Evolutionary conservation across 2,797 vertebrate genomes (phyloP).

Genomic region (Pseudochromis fuscus): DNA sequence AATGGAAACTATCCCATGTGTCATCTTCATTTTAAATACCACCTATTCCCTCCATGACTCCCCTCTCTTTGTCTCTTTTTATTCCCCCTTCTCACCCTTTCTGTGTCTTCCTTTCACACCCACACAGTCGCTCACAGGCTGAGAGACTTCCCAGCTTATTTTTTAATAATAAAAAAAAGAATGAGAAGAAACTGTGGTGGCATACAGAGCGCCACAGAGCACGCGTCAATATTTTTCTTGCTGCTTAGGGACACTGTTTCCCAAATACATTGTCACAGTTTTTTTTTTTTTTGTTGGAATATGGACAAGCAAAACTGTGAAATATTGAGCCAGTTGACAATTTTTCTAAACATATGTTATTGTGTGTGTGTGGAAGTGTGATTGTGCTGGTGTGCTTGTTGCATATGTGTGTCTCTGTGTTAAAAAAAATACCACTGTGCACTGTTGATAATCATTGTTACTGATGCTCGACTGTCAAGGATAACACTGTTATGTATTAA

Average conservation of each 20-base stretch:
- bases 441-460: conserved; percentile 28
- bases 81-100: conserved; percentile 38
- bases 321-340: conserved; percentile 53
- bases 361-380: conserved; percentile 53
- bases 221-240: conserved; percentile 27
- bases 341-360: conserved; percentile 71
- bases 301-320: conserved; percentile 72
- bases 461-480: conserved; percentile 42
- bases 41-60: conserved; percentile 57
- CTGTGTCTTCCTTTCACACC: conserved; percentile 54
- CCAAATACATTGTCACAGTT: conserved; percentile 70
- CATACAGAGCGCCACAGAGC: conserved; percentile 21
- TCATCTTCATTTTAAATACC: conserved; percentile 74
- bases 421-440: conserved; percentile 27
- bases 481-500: conserved; percentile 44
- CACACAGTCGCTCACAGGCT: conserved; percentile 48
- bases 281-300: conserved; percentile 72
- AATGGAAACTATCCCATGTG: conserved; percentile 68
- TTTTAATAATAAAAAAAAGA: conserved; percentile 36
- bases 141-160: conserved; percentile 66
- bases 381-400: conserved; percentile 31
- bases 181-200: conserved; percentile 7
- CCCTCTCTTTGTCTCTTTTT: conserved; percentile 62
- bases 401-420: conserved; percentile 33
- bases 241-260: conserved; percentile 54